These are phyloP conservation scores for Drosophila teissieri DNA, from an alignment of 1,140 invertebrate genomes.

Conservation along the genomic window DNA sequence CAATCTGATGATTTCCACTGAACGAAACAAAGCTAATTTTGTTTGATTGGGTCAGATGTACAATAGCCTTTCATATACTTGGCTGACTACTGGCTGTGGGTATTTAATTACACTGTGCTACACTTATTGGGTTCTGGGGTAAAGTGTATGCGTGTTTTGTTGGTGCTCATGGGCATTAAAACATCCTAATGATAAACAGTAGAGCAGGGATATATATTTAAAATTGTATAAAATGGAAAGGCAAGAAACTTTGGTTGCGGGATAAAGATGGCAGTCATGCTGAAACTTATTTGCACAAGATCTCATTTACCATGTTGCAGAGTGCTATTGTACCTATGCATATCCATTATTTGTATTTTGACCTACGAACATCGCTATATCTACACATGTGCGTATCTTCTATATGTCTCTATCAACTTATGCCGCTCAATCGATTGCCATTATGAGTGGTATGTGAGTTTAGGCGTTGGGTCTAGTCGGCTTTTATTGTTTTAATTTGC, in stretches of 20 bases:
- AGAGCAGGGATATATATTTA: no score
- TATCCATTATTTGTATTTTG: no score
- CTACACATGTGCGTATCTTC: not conserved
- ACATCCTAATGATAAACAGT: no score
- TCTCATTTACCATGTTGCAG: not conserved
- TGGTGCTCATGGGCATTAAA: not conserved
- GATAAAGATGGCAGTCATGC: not conserved
- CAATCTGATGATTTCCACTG: conserved; percentile 10
- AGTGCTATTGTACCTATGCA: not conserved
- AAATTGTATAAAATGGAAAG: no score
- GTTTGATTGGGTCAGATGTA: conserved; percentile 29
- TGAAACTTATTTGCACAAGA: not conserved
- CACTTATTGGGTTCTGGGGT: not conserved
- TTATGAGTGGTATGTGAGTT: conserved; percentile 18
- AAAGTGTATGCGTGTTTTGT: not conserved
- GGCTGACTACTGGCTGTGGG: conserved; percentile 24
- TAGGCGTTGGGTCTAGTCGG: conserved; percentile 33
- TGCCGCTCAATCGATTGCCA: conserved; percentile 53
- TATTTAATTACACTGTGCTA: conserved; percentile 28
- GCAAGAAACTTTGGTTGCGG: not conserved
- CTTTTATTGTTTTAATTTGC: conserved; percentile 57
- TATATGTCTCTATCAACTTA: conserved; percentile 48
- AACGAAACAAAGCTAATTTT: conserved; percentile 12
- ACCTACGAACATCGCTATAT: conserved; percentile 11
- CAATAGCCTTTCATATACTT: conserved; percentile 34